Conservation (phyloP, 1,140 invertebrate genomes). For the Apis cerana region DNA sequence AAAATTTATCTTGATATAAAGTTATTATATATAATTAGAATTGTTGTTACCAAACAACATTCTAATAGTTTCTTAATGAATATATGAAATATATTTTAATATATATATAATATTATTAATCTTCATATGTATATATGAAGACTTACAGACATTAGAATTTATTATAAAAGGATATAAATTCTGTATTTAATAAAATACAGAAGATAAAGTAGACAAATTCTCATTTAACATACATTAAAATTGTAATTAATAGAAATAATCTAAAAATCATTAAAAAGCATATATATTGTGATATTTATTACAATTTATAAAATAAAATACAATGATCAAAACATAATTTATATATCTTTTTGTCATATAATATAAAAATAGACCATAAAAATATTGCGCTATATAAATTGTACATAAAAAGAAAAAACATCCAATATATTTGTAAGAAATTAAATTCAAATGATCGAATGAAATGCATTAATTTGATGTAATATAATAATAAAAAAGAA, state of each 20-base stretch:
- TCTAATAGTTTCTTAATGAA: neutral
- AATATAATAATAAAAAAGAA: neutral
- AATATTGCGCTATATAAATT: neutral
- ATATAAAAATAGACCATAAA: neutral
- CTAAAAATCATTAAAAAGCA: neutral
- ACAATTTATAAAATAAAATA: neutral
- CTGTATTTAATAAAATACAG: neutral
- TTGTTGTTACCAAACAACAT: neutral
- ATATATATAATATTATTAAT: constrained; percentile 13
- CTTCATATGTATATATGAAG: neutral
- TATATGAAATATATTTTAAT: neutral
- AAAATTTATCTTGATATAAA: neutral
- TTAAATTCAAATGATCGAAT: constrained; percentile 17
- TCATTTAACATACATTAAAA: neutral
- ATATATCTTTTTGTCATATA: neutral
- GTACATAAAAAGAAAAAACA: neutral
- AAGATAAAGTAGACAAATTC: neutral
- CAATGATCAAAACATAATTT: neutral
- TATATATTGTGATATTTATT: neutral
- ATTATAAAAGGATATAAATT: neutral
- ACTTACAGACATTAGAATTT: neutral
- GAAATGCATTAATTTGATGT: constrained; percentile 1
- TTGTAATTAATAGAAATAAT: neutral
- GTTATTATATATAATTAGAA: neutral
- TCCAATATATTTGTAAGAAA: neutral